Evolutionary conservation across 2,888 invertebrate species (phyloP).

Genomic region (Exocentrus adspersus): DNA sequence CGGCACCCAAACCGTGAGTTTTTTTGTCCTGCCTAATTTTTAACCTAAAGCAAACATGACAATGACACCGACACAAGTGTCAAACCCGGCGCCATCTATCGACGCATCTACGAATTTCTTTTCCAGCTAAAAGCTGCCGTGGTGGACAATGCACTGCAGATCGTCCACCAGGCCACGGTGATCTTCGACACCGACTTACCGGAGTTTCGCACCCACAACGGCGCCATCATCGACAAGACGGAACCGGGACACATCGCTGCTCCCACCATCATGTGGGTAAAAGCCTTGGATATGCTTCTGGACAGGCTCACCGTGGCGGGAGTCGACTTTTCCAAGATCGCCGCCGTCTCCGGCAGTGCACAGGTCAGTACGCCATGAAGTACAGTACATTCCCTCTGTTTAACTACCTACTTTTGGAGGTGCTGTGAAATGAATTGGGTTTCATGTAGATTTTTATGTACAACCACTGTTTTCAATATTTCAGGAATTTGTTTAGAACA

Average conservation of each 20-base stretch:
- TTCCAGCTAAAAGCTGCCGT: conserved; percentile 90
- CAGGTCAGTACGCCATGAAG: conserved; percentile 80
- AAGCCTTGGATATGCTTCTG: conserved; percentile 91
- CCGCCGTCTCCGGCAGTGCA: conserved; percentile 88
- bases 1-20: not conserved
- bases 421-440: too few relatives aligned
- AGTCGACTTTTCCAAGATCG: conserved; percentile 85
- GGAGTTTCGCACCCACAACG: conserved; percentile 83
- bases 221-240: conserved; percentile 67
- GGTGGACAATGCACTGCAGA: conserved; percentile 76
- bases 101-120: too few relatives aligned
- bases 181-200: conserved; percentile 93
- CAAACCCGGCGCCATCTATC: too few relatives aligned
- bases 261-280: conserved; percentile 94
- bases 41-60: too few relatives aligned
- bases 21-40: too few relatives aligned
- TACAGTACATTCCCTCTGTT: too few relatives aligned
- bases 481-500: conserved; percentile 2
- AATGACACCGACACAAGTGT: too few relatives aligned
- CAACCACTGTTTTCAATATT: too few relatives aligned
- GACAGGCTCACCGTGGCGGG: conserved; percentile 83
- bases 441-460: too few relatives aligned
- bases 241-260: conserved; percentile 73
- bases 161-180: conserved; percentile 82
- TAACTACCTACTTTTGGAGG: too few relatives aligned